Evolutionary conservation across 2,113 vertebrate species (phyloP), one percentile per base, ranked within the genome.

Genomic region (Tenrec ecaudatus): DNA sequence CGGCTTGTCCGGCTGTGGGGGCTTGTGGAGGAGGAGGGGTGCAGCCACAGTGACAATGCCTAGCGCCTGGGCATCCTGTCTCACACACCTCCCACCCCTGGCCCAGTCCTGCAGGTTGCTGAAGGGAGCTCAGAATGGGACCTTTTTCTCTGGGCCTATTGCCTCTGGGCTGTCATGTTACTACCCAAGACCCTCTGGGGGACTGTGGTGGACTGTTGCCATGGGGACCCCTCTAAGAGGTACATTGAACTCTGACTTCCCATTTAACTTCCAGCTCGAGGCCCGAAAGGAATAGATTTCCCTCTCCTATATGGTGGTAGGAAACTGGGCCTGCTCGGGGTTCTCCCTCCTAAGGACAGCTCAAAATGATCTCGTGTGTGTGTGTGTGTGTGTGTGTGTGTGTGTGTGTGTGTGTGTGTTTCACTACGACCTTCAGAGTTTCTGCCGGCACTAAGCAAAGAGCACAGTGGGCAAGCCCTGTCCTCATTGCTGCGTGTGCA

Each of bases 191-290:
- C 14, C 11, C 40, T 91, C 71, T 6, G 15, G 68, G 84, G 66
- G 27, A 29, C 29, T n/a, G 3, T 16, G 78, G 64, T 60, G 20
- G 36, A 57, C 84, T 68, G 69, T 95, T 94, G 76, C 80, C 81
- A 77, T 83, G 89, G 89, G 69, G 47, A 90, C 77, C 86, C 57
- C 82, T 47, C 81, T 58, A 47, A 47, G 68, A 80, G 81, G 38
- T 29, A 58, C 78, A 20, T 27, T 84, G 25, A 73, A 79, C 33
- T 20, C 69, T 40, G 20, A 36, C 88, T 89, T 88, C 43, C 82
- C 38, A n/a, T 43, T 38, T 57, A 58, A 90, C 80, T 71, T 88
- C 47, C 47, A 33, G n/a, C 43, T 57, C 90, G 86, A 92, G 62
- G 19, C 27, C 15, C 12, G 3, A 47, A 88, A 36, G 23, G 71